Conservation (phyloP, 1,140 invertebrate genomes). For the Neodiprion virginianus region DNA sequence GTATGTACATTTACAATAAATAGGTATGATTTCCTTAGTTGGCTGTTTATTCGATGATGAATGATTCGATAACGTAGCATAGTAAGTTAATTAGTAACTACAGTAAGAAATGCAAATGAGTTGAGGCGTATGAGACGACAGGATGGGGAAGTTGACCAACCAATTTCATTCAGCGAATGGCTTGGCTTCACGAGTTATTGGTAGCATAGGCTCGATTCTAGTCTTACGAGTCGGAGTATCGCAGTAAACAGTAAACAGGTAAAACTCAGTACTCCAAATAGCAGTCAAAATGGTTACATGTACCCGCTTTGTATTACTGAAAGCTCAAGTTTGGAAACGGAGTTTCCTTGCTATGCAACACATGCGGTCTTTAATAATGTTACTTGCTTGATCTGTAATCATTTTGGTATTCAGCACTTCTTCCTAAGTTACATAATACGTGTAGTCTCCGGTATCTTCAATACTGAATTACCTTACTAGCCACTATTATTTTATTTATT, state of each 20-base stretch:
- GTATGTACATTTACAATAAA: slow-evolving; percentile 60
- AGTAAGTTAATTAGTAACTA: not conserved
- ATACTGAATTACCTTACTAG: slow-evolving; percentile 13
- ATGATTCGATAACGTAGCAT: slow-evolving; percentile 32
- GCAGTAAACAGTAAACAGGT: not conserved
- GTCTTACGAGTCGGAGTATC: not conserved
- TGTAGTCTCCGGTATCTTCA: not conserved
- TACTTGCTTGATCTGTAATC: not conserved
- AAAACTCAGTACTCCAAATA: not conserved
- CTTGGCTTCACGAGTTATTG: not conserved
- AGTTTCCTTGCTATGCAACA: too few relatives aligned
- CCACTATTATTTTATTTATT: slow-evolving; percentile 9
- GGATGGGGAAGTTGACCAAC: not conserved
- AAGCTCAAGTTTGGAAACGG: not conserved
- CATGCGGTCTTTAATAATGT: not conserved
- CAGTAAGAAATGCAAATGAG: slow-evolving; percentile 5
- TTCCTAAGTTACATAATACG: not conserved
- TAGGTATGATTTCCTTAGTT: slow-evolving; percentile 51
- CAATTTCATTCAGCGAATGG: not conserved
- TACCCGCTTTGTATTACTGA: not conserved
- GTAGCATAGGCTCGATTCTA: not conserved
- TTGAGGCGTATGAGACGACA: not conserved
- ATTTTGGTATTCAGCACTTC: slow-evolving; percentile 5
- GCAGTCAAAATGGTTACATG: not conserved
- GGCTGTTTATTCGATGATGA: slow-evolving; percentile 50